Base-by-base conservation (phyloP, 2,888 invertebrate species). In the Drosophila phalerata region DNA sequence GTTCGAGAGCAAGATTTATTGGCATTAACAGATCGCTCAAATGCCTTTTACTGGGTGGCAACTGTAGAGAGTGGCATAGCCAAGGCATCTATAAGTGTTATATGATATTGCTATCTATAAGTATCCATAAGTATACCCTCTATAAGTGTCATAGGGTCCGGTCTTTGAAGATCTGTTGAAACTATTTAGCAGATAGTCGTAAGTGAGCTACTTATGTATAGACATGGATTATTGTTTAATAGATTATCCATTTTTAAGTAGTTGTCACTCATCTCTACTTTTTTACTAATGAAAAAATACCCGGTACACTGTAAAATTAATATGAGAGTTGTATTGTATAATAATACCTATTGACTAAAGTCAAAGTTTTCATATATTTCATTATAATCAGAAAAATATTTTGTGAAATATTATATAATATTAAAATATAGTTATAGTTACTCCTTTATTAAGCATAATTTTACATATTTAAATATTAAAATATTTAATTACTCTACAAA, bases 11-110 rank as follows among this genome's bases (percentile, higher is more conserved):
- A 61, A 63, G 91, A 90, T 90, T 90, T 90, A 90, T 90, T 82
- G 84, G 81, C 83, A 85, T 85, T 88, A 79, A 79, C 81, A 85
- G 73, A 82, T 88, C 74, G 79, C 61, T 79, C 49, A 71, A 76
- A 89, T 89, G 73, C 81, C 67, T 77, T 73, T 77, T 61, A 25
- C 61, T 90, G 90, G 90, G 90, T 90, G 91, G 87, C 90, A 79
- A 70, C 79, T 77, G 73, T 73, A 63, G 83, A 85, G 53, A 30
- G 79, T 28, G 69, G 30, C 0, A 17, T 53, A 32, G 47, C n/a
- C 22, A 25, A 30, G 13, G 9, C n/a, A 60, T 45, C 48, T 47
- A 45, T 28, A 45, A 56, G 56, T 56, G 56, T 45, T 45, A 56
- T 45, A 25, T 19, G 32, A 25, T 30, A 55, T 48, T 17, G 30